Percentiles rank a stretch among this genome's conserved stretches.
Evolutionary conservation across 2,113 vertebrate species (phyloP).

Genomic region (Sturnira hondurensis): DNA sequence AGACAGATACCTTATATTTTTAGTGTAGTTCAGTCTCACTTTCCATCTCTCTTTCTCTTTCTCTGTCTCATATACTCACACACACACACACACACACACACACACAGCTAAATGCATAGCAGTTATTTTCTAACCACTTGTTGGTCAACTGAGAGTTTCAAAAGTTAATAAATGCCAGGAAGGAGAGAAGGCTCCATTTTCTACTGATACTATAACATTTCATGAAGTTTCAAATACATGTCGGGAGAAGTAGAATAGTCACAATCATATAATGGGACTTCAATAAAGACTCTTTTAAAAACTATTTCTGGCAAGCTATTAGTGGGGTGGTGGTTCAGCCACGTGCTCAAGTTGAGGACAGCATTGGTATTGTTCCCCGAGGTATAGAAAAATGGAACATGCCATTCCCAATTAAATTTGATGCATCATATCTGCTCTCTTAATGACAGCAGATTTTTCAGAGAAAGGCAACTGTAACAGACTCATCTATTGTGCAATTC

Average conservation of each 20-base stretch:
- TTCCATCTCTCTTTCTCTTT: background rate
- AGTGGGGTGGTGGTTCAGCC: accelerated
- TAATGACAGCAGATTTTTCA: background rate
- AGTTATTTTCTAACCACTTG: background rate
- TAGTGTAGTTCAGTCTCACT: background rate
- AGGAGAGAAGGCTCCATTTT: background rate
- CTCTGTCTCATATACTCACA: background rate
- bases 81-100: background rate
- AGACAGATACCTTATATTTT: background rate
- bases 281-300: background rate
- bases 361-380: background rate
- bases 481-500: background rate
- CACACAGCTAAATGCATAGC: background rate
- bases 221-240: background rate
- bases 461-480: background rate
- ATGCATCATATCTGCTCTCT: background rate
- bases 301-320: background rate
- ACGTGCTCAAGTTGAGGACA: background rate
- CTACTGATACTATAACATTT: background rate
- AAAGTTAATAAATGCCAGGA: background rate
- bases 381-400: background rate
- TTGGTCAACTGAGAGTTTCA: background rate
- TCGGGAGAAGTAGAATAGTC: background rate
- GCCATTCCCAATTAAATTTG: background rate
- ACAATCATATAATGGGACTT: background rate